phyloP scores from a whole-genome alignment of 2,797 vertebrate species.

The Vultur gryphus region DNA sequence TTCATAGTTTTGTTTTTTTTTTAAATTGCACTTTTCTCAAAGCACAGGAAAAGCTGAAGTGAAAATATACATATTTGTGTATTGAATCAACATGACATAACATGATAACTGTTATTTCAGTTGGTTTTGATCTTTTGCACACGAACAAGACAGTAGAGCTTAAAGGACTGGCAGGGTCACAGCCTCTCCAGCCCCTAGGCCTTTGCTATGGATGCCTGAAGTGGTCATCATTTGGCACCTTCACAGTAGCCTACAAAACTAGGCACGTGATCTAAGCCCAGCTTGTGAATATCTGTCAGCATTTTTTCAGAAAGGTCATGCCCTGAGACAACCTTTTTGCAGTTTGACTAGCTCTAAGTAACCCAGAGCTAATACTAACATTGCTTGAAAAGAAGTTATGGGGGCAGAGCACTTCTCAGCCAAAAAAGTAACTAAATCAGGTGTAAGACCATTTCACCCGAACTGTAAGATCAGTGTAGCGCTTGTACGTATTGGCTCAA shows the following conservation, averaged over 20 bases:
- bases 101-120: background rate
- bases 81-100: background rate
- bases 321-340: background rate
- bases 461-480: background rate
- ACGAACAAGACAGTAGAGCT: background rate
- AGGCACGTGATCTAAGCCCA: background rate
- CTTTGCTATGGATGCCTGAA: background rate
- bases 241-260: background rate
- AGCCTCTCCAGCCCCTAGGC: background rate
- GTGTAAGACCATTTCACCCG: background rate
- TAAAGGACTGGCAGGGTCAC: background rate
- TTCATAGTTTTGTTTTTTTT: background rate
- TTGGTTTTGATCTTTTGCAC: background rate
- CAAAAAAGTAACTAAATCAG: background rate
- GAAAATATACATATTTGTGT: background rate
- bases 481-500: accelerated
- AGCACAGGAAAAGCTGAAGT: background rate
- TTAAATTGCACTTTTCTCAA: background rate
- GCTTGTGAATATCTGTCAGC: background rate
- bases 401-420: background rate
- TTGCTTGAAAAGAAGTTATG: background rate
- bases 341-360: background rate
- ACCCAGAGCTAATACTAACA: background rate
- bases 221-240: background rate
- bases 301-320: background rate